Base-by-base conservation (phyloP, 2,888 invertebrate genomes). In the Drosophila stalkeri region DNA sequence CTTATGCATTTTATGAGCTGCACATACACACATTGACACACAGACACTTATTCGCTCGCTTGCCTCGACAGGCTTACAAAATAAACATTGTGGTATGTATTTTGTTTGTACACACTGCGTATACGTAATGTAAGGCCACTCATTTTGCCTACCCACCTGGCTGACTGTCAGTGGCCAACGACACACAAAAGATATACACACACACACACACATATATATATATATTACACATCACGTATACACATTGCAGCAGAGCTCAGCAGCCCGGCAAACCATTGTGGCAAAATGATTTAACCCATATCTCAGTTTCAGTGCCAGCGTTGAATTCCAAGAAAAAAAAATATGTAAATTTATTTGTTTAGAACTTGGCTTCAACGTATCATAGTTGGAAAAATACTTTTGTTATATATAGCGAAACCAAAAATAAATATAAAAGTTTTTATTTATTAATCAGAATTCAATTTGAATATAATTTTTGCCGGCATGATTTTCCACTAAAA, bases 11-110 rank as follows among this genome's bases (percentile, higher is more conserved):
- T 76, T 68, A 68, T 71, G 67, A 59, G 75, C 59, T 67, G 75
- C 64, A 73, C 74, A 49, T 44, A 62, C 20, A 39, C 41, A 47
- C 23, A 60, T n/a, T 63, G 64, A 63, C 68, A 65, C 65, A 72
- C 52, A 70, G 78, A 75, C 85, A 87, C 82, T 87, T 85, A 81
- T 84, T 73, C 83, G 83, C 86, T 84, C 84, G 84, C 80, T 84
- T 84, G 81, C 83, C 81, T 83, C 83, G 80, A 72, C 81, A 82
- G 78, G 83, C 80, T 86, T 80, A 78, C 81, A 85, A 82, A 86
- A 86, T 77, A 88, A 86, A 86, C 86, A 88, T 86, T 88, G 84
- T 88, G 86, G 86, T 80, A 68, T 84, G 86, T 80, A 82, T 83
- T 88, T 86, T 88, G 88, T 82, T 86, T 83, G 78, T 69, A 78